Conservation (phyloP, 2,888 invertebrate species). For the Cetonia aurata region DNA sequence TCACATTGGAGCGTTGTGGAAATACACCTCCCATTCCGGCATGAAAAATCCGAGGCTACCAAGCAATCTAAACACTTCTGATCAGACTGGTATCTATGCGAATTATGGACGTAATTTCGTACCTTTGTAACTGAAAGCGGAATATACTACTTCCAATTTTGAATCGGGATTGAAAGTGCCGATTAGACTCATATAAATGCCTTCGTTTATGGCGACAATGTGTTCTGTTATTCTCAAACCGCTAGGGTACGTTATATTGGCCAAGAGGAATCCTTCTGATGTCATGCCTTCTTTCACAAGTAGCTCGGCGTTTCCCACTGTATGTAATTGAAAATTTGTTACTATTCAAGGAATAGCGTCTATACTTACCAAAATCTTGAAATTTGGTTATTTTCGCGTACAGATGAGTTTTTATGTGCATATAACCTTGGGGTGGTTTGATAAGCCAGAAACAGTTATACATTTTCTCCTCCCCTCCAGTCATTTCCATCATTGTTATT, state of each 20-base stretch:
- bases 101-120: constrained; percentile 51
- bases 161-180: constrained; percentile 76
- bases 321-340: constrained; percentile 46
- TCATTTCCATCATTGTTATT: constrained; percentile 83
- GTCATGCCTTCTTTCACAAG: constrained; percentile 77
- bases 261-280: constrained; percentile 73
- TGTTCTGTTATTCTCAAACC: constrained; percentile 69
- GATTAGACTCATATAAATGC: constrained; percentile 77
- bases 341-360: not conserved
- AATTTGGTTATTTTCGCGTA: constrained; percentile 69
- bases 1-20: constrained; percentile 77
- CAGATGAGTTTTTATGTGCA: constrained; percentile 77
- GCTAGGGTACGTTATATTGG: constrained; percentile 70
- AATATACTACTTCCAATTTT: constrained; percentile 76
- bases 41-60: constrained; percentile 76
- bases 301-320: constrained; percentile 73
- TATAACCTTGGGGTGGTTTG: constrained; percentile 73
- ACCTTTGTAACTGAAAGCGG: constrained; percentile 80
- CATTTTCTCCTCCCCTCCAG: constrained; percentile 70
- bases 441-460: constrained; percentile 82
- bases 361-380: constrained; percentile 58
- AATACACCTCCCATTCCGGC: constrained; percentile 79
- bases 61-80: constrained; percentile 71
- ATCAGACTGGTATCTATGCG: not conserved
- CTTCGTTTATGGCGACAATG: constrained; percentile 72